Evolutionary conservation across 2,113 vertebrate species (phyloP), one percentile per base, ranked within the genome.

Genomic region (Prionailurus viverrinus): DNA sequence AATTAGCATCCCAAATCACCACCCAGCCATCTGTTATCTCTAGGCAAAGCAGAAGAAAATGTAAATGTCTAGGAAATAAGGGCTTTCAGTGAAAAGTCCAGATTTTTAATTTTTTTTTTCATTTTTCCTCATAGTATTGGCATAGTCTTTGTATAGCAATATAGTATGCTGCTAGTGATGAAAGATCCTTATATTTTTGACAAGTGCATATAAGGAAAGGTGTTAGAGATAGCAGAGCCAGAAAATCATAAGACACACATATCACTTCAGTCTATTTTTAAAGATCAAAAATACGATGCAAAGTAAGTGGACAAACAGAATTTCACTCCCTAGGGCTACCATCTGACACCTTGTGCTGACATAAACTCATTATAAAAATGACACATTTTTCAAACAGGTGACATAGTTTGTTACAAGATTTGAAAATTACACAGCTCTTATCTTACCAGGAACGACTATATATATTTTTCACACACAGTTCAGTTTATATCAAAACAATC

Each of bases 1-100:
- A 97, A 98, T 98, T 98, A 96, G 94, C 96, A 96, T 97, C 95
- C 68, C 88, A 86, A 98, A 98, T 98, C 95, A 97, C 86, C 31
- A 94, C 65, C 93, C 85, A 87, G 8, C 82, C 96, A 97, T 98
- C 96, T 98, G 93, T 95, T 98, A 83, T 65, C 95, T 97, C 81
- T 66, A 65, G 21, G 92, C 86, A 97, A 93, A 95, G 71, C 31
- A 58, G 65, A 96, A 97, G 92, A 96, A 94, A 97, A 94, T 93
- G 48, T 95, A 94, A 97, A 93, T 85, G 51, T 61, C 2, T 23
- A 36, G 87, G 87, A 97, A 96, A 69, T 41, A 87, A 94, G 31
- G 74, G 73, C 11, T 93, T 48, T 96, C 19, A 96, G 21, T 94
- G 41, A 89, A 18, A 93, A 97, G 69, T 81, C 53, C 41, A 96